Percentiles rank a stretch among this genome's conserved stretches.
Conservation (phyloP, 2,113 vertebrate species). For the Passer domesticus region DNA sequence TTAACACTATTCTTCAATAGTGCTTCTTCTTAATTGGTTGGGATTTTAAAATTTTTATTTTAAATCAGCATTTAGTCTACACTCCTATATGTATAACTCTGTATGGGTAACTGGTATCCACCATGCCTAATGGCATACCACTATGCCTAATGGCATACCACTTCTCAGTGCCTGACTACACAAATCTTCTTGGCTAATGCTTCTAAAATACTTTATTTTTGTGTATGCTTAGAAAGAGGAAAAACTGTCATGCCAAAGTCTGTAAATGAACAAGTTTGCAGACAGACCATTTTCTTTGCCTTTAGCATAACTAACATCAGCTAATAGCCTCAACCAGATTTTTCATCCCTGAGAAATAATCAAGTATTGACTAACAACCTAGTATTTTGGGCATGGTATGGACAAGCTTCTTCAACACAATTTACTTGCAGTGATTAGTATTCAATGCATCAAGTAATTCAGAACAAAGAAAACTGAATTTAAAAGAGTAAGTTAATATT, state of each 20-base stretch:
- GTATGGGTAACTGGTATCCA: neutral
- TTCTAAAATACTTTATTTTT: neutral
- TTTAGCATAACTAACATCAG: neutral
- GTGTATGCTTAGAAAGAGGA: neutral
- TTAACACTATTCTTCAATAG: neutral
- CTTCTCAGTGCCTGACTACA: neutral
- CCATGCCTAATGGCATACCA: neutral
- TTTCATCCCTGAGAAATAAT: neutral
- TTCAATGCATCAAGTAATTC: neutral
- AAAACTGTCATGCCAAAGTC: neutral
- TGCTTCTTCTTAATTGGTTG: neutral
- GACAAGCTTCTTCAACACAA: neutral
- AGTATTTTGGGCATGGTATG: neutral
- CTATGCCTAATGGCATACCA: neutral
- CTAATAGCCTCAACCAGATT: neutral
- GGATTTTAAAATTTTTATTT: neutral
- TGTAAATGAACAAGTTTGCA: neutral
- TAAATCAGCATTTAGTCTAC: neutral
- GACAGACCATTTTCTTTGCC: neutral
- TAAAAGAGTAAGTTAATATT: neutral
- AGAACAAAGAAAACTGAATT: neutral
- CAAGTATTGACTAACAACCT: neutral
- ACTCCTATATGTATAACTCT: rapidly evolving
- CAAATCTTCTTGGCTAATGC: neutral
- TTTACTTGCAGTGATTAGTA: neutral